Evolutionary conservation across 2,113 vertebrate species (phyloP), one percentile per base, ranked within the genome.

Genomic region (Paracanthobrama guichenoti): DNA sequence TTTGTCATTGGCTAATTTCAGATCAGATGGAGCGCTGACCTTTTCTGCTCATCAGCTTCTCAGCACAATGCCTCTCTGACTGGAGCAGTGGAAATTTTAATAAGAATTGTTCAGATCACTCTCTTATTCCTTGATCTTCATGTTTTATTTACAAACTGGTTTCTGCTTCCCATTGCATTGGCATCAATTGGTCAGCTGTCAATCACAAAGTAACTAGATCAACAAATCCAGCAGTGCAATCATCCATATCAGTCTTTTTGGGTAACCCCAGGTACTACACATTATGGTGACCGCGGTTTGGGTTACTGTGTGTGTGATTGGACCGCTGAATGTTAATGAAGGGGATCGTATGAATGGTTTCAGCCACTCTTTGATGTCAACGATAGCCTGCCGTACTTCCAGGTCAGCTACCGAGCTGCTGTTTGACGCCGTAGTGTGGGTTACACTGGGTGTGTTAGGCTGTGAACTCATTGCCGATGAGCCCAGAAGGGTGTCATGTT

Each of bases 71-170:
- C 35, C 6, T 62, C 62, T 39, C 57, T 73, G 6, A 6, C 22
- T 62, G 53, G 26, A 18, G 55, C 48, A 82, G 39, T 84, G 86
- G 83, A 87, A 87, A 82, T 92, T 91, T 84, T 64, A 69, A 73
- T 72, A 81, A 89, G 90, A 92, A 90, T 90, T 90, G 88, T 92
- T 90, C 89, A 88, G 90, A 89, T 64, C 86, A 46, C 66, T 74
- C 46, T 86, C 87, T 87, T 71, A 46, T 26, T 85, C 53, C 83
- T 24, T n/a, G 81, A 83, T 64, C 78, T 77, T 85, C 83, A 88
- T 88, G 66, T 90, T 86, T 89, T 85, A 89, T 89, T 89, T 31
- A 86, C 80, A 71, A 59, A 16, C 26, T n/a, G 46, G 48, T 79
- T 84, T 90, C 87, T 39, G 60, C 79, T 76, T 87, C 26, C 31